These are phyloP conservation scores for Callorhinus ursinus DNA, from an alignment of 2,113 vertebrate genomes.

Conservation along the genomic window DNA sequence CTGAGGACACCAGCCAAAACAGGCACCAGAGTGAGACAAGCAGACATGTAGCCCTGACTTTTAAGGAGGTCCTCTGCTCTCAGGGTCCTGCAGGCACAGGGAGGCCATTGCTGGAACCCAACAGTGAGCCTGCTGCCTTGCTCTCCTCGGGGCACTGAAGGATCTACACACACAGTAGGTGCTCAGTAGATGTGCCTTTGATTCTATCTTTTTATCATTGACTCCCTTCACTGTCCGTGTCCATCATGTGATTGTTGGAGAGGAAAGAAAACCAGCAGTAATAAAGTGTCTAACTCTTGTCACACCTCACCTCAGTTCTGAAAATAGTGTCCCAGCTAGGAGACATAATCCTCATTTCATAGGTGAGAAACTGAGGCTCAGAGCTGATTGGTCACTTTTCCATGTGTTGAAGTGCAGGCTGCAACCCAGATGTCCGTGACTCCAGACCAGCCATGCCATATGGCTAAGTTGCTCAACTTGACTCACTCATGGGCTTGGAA, in stretches of 20 bases:
- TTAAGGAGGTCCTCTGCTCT: not conserved
- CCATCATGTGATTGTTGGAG: not conserved
- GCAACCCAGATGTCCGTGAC: not conserved
- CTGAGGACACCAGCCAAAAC: not conserved
- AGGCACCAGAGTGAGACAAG: not conserved
- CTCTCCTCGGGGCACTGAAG: not conserved
- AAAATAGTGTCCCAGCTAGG: not conserved
- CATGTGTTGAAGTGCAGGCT: not conserved
- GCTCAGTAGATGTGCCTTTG: not conserved
- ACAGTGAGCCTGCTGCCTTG: too few species aligned
- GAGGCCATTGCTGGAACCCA: not conserved
- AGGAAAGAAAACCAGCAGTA: not conserved
- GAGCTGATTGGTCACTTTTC: not conserved
- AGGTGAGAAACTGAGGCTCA: not conserved
- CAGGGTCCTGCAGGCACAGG: not conserved
- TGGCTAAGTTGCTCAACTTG: not conserved
- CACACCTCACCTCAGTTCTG: not conserved
- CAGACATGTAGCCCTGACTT: rapidly evolving
- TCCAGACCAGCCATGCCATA: not conserved
- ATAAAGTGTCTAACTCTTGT: rapidly evolving
- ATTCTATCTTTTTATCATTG: not conserved
- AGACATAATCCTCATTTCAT: not conserved
- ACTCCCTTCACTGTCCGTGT: not conserved
- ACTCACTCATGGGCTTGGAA: not conserved
- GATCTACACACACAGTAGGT: not conserved